Base-by-base conservation (phyloP, 1,140 invertebrate genomes). In the Solenopsis fugax region DNA sequence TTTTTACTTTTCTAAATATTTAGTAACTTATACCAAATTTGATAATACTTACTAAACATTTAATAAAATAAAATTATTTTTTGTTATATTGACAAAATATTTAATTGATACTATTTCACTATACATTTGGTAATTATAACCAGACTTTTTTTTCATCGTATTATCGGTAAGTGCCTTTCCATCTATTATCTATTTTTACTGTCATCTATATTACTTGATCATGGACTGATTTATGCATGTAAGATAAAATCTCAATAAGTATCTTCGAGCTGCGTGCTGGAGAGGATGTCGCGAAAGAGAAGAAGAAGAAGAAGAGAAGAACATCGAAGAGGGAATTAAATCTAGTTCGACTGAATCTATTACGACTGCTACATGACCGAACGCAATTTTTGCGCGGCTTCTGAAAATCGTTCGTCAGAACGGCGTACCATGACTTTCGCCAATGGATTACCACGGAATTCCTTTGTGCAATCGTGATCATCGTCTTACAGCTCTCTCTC, bases 401-500 rank as follows among this genome's bases (percentile, higher is more conserved):
- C 45, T 64, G 41, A 18, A 62, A 45, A 41, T 37, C 37, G 34
- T 78, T 71, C 58, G 60, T n/a, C 89, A 84, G 29, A 54, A 73
- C 69, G n/a, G 21, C 54, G 52, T 67, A 82, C 65, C 37, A 41
- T 52, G 85, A 78, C 75, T 84, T 87, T 82, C 58, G 72, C 69
- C 76, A 64, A 10, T 71, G 78, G 87, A 88, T 91, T 90, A 90
- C 82, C 34, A 48, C 54, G 82, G 85, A 84, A 90, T 93, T 85
- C 85, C 76, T 92, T 93, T 92, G 90, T 90, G 90, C 85, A 91
- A 91, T 90, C 86, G 84, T 75, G 54, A 71, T 58, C 76, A 54
- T 48, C 87, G 73, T 81, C 75, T 84, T 76, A 41, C 60, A 56
- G 62, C 62, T 90, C 75, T 73, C 73, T 48, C 67, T 90, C 72